Base-by-base conservation (phyloP, 2,797 vertebrate species). In the Chaenodraco wilsoni region DNA sequence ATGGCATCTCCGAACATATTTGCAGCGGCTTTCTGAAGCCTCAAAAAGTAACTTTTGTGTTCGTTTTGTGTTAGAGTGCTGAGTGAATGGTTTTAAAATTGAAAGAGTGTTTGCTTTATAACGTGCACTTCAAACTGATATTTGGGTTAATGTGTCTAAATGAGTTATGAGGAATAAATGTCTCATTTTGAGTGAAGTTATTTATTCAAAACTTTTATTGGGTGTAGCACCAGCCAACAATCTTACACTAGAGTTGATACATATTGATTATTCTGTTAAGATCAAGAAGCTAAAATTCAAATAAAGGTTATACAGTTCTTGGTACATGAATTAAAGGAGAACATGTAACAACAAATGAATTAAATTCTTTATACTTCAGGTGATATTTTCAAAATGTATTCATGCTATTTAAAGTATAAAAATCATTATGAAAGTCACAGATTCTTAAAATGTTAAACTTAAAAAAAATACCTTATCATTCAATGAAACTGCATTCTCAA, bases 1-100 rank as follows among this genome's bases (percentile, higher is more conserved):
- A 37, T 37, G 33, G 10, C 10, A 0, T 33, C 45, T 19, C 27
- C 27, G 16, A 17, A n/a, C 7, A 14, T 49, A 17, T 31, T 56
- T 6, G 1, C 1, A 1, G 43, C 93, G 91, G 85, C 87, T 92
- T 93, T 91, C 88, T 84, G 83, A 83, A 94, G 5, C 90, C 94
- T 81, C 77, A 57, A 70, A 57, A 41, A 44, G 75, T 74, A 46
- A 1, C 21, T 37, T 90, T 91, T 91, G 88, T 92, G 92, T 72
- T 88, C 69, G 59, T 71, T 59, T 57, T 61, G 33, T 65, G 17
- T 45, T 13, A 37, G 27, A 27, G 33, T 37, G 33, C 8, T 37
- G 7, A 37, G 33, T 37, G 33, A 37, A 37, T 37, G 33, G 0
- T 6, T 7, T 37, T 37, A 9, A 37, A 37, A 37, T 7, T 37